Conservation (phyloP, 2,113 vertebrate genomes). For the Mus spicilegus region DNA sequence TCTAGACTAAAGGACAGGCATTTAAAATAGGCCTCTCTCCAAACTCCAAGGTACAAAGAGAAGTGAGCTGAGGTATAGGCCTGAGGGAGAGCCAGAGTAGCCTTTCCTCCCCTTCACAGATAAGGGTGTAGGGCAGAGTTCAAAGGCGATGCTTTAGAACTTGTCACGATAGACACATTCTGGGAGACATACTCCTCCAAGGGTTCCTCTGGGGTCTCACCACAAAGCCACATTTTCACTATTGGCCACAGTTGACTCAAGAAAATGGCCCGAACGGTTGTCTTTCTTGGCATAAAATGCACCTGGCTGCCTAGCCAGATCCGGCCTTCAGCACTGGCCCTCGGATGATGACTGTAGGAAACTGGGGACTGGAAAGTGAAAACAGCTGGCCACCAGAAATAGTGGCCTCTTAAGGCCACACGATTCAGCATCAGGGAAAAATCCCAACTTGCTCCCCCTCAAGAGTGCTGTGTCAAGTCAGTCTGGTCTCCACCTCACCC, state of each 20-base stretch:
- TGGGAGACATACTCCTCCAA: neutral
- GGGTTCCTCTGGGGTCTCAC: constrained; percentile 49
- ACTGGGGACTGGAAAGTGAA: neutral
- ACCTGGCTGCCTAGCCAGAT: constrained; percentile 7
- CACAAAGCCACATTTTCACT: constrained; percentile 29
- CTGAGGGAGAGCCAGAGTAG: rapidly evolving
- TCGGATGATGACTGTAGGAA: neutral
- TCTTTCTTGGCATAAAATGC: constrained; percentile 31
- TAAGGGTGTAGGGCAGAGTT: neutral
- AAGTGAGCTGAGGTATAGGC: neutral
- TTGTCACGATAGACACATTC: neutral
- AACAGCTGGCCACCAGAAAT: constrained; percentile 58
- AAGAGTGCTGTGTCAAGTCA: neutral
- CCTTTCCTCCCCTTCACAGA: neutral
- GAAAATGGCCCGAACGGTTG: constrained; percentile 16
- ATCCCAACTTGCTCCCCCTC: constrained; percentile 48
- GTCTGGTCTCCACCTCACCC: neutral
- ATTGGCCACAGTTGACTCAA: neutral
- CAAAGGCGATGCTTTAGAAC: neutral
- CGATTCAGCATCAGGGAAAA: constrained; percentile 65
- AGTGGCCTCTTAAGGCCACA: constrained; percentile 63
- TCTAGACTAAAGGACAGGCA: constrained; percentile 15
- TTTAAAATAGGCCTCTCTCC: neutral
- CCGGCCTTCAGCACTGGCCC: neutral
- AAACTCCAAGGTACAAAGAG: neutral